These are phyloP conservation scores for Caenorhabditis elegans DNA, from an alignment of 1,140 invertebrate genomes.

Conservation along the genomic window WBcel235 BX284606.5:8423001-8423500, in stretches of 20 bases:
- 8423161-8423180: constrained; percentile 50
- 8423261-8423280: constrained; percentile 50
- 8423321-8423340: not conserved
- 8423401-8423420: not conserved
- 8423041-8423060: not conserved
- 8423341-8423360: too few relatives aligned
- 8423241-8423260: constrained; percentile 53
- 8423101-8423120: constrained; percentile 66
- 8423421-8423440: too few relatives aligned
- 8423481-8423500: too few relatives aligned
- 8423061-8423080: constrained; percentile 48
- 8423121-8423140: constrained; percentile 60
- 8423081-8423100: constrained; percentile 55
- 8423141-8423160: constrained; percentile 54
- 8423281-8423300: not conserved
- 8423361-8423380: too few relatives aligned
- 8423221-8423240: constrained; percentile 64
- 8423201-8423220: not conserved
- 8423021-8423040: not conserved
- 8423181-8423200: not conserved
- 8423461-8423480: too few relatives aligned
- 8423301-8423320: too few relatives aligned
- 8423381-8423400: not conserved
- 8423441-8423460: too few relatives aligned
- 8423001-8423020: not conserved